A percentile compares a stretch with the other conserved stretches of the same genome.
Conservation (phyloP, 2,888 invertebrate genomes). For the Hylaea fasciaria region DNA sequence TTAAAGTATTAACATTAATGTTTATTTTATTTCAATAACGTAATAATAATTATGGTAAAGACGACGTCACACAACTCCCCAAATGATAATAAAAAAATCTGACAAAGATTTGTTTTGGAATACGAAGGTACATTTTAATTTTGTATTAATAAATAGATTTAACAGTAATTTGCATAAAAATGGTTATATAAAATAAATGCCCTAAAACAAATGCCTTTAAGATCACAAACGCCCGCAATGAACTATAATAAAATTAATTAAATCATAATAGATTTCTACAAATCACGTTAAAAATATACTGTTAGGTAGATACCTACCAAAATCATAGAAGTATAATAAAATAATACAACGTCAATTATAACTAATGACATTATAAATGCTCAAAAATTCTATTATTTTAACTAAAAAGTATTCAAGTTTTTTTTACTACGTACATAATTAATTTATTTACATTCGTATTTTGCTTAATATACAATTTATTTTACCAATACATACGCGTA, state of each 20-base stretch:
- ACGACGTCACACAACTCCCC: constrained; percentile 33
- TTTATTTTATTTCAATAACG: constrained; percentile 28
- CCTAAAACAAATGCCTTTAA: no score
- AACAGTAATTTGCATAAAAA: no score
- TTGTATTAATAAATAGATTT: no score
- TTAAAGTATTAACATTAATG: constrained; percentile 61
- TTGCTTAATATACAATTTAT: constrained; percentile 15
- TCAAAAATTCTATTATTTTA: not conserved
- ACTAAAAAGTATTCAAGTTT: not conserved
- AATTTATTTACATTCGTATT: constrained; percentile 40
- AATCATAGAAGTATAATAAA: no score
- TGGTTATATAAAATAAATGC: no score
- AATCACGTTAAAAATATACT: no score
- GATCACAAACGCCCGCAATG: no score
- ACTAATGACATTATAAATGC: not conserved
- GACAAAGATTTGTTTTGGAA: no score
- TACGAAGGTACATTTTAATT: no score
- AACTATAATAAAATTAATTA: no score
- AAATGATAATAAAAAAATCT: constrained; percentile 7
- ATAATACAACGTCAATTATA: not conserved
- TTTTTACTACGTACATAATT: constrained; percentile 8
- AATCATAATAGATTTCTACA: no score
- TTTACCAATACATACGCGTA: not conserved
- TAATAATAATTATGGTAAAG: constrained; percentile 29
- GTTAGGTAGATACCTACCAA: no score